phyloP scores from a whole-genome alignment of 2,888 invertebrate genomes.

The Melipona bicolor region DNA sequence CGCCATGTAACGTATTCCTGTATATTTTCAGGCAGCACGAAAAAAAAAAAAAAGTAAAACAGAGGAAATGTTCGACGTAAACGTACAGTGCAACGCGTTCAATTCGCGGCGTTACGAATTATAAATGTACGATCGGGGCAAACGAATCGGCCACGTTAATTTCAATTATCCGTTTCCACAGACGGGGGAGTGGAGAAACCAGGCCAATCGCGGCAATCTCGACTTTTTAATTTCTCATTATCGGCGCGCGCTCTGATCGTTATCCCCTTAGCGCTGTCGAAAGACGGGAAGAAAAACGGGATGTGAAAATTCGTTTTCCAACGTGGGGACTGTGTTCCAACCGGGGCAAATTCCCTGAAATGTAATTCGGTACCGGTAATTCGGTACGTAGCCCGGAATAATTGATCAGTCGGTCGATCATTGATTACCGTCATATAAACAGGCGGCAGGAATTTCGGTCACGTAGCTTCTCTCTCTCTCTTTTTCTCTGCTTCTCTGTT shows the following conservation, averaged over 20 bases:
- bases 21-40: too few species aligned
- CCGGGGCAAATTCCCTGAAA: constrained; percentile 10
- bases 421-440: constrained; percentile 63
- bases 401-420: constrained; percentile 61
- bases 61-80: too few species aligned
- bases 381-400: constrained; percentile 48
- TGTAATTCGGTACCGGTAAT: constrained; percentile 42
- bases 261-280: neutral
- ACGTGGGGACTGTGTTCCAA: neutral
- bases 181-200: neutral
- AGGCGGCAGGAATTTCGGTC: constrained; percentile 62
- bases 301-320: constrained; percentile 13
- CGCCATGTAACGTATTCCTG: too few species aligned
- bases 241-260: constrained; percentile 6
- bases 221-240: constrained; percentile 47
- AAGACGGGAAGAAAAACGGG: neutral
- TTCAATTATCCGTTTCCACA: constrained; percentile 41
- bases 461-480: constrained; percentile 41
- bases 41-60: too few species aligned
- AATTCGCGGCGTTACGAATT: neutral
- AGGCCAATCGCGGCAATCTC: constrained; percentile 12
- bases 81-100: neutral
- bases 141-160: constrained; percentile 39
- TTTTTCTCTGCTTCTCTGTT: constrained; percentile 32
- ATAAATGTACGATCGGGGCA: neutral